phyloP scores from a whole-genome alignment of 1,140 invertebrate species.

The Lepidostoma basale region DNA sequence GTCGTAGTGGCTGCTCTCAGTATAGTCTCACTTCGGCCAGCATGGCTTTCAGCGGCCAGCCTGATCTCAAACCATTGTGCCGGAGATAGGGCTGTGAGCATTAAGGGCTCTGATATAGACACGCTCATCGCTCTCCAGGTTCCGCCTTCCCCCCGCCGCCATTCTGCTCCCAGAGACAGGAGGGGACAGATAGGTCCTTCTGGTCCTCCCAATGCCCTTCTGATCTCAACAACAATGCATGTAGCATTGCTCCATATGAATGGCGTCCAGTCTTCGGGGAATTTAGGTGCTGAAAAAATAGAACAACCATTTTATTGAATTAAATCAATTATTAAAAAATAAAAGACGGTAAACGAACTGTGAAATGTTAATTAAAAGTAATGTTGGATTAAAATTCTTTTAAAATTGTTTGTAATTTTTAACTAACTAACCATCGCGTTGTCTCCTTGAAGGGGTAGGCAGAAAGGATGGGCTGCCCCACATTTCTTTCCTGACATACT shows the following conservation, averaged over 20 bases:
- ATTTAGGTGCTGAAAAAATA: constrained; percentile 50
- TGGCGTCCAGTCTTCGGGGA: constrained; percentile 59
- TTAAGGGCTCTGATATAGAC: constrained; percentile 53
- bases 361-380: too few species aligned
- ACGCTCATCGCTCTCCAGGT: constrained; percentile 51
- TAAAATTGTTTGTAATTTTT: too few species aligned
- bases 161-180: constrained; percentile 40
- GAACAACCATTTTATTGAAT: background rate
- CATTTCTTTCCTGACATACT: too few species aligned
- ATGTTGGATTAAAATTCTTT: too few species aligned
- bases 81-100: constrained; percentile 67
- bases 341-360: too few species aligned
- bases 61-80: constrained; percentile 75
- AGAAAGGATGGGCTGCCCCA: too few species aligned
- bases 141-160: constrained; percentile 53
- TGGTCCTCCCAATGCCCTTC: constrained; percentile 27
- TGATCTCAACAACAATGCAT: constrained; percentile 63
- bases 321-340: background rate
- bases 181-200: constrained; percentile 38
- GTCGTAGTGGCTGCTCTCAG: constrained; percentile 79
- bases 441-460: too few species aligned
- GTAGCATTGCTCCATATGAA: constrained; percentile 60
- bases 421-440: too few species aligned
- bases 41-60: constrained; percentile 77
- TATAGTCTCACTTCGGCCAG: constrained; percentile 68